Conservation (phyloP, 2,888 invertebrate genomes). For the Thecophora atra region DNA sequence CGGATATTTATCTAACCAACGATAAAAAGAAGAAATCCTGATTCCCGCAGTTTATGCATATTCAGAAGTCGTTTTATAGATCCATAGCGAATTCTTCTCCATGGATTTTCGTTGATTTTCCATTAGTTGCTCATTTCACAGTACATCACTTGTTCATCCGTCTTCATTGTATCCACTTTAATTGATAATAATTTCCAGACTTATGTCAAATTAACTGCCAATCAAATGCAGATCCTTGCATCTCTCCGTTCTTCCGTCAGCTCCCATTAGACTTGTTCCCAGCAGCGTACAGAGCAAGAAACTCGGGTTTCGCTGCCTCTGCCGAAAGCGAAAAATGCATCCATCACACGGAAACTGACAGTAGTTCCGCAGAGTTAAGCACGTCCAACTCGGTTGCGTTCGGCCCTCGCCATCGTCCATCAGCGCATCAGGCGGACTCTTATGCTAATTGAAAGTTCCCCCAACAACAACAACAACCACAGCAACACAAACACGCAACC, state of each 20-base stretch:
- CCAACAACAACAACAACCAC: too few relatives aligned
- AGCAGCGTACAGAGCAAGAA: too few relatives aligned
- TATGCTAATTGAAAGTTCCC: slow-evolving; percentile 33
- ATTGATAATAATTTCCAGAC: slow-evolving; percentile 14
- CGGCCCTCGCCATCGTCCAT: slow-evolving; percentile 18
- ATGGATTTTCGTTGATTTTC: too few relatives aligned
- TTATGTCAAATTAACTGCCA: slow-evolving; percentile 23
- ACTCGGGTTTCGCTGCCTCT: slow-evolving; percentile 12
- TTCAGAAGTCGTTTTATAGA: too few relatives aligned
- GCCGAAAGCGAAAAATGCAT: slow-evolving; percentile 4
- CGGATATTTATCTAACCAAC: too few relatives aligned
- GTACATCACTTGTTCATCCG: too few relatives aligned
- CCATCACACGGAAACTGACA: slow-evolving; percentile 33
- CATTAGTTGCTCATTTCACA: too few relatives aligned
- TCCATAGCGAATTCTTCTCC: too few relatives aligned
- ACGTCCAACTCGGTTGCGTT: slow-evolving; percentile 27
- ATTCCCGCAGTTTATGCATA: too few relatives aligned
- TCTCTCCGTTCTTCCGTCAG: too few relatives aligned
- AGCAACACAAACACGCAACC: not conserved
- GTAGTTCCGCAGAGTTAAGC: slow-evolving; percentile 21
- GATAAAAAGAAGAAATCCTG: too few relatives aligned
- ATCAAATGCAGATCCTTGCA: not conserved
- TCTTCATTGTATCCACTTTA: not conserved
- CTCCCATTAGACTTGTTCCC: not conserved
- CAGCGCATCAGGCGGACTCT: slow-evolving; percentile 5